phyloP scores from a whole-genome alignment of 2,888 invertebrate species.

The Epicampocera succincta region DNA sequence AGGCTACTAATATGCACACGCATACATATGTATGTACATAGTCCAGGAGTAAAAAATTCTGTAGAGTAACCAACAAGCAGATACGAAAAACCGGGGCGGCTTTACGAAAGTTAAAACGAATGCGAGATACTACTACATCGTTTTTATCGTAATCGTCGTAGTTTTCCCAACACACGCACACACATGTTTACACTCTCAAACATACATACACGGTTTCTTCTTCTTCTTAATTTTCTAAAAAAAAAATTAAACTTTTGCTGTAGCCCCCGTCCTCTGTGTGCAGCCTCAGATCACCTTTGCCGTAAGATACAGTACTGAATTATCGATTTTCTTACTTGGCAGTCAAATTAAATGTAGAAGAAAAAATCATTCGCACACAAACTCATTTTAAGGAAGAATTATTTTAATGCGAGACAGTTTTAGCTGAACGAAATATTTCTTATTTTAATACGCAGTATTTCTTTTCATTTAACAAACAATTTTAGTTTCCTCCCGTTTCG shows the following conservation, averaged over 20 bases:
- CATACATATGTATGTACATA: constrained; percentile 33
- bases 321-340: constrained; percentile 77
- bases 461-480: constrained; percentile 11
- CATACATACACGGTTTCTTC: constrained; percentile 6
- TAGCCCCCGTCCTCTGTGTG: constrained; percentile 62
- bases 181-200: background rate
- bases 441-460: constrained; percentile 20
- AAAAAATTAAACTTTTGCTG: constrained; percentile 36
- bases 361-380: constrained; percentile 34
- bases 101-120: constrained; percentile 67
- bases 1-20: constrained; percentile 30
- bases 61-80: constrained; percentile 56
- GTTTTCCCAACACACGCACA: constrained; percentile 27
- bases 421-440: constrained; percentile 21
- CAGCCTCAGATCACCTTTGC: constrained; percentile 78
- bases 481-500: constrained; percentile 19
- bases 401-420: constrained; percentile 36
- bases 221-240: constrained; percentile 26
- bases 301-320: constrained; percentile 80
- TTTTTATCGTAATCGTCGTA: constrained; percentile 63
- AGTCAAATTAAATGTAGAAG: constrained; percentile 63
- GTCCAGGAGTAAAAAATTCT: constrained; percentile 42
- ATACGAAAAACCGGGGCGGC: constrained; percentile 70
- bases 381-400: constrained; percentile 21
- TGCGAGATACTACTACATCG: constrained; percentile 71